Percentiles rank a stretch among this genome's conserved stretches.
Conservation (phyloP, 2,888 invertebrate species). For the Zeuzera pyrina region DNA sequence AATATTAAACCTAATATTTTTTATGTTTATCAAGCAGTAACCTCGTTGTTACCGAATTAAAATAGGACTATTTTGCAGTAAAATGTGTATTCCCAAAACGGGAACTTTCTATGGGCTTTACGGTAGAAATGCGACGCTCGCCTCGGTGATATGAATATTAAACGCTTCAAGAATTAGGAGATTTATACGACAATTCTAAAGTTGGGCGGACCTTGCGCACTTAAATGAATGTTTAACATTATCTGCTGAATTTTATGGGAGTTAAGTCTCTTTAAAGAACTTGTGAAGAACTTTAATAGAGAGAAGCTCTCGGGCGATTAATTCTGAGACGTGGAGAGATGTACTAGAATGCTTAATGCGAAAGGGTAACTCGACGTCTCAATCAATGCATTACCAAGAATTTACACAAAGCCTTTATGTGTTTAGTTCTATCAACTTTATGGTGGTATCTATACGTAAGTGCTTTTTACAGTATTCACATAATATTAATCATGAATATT, state of each 20-base stretch:
- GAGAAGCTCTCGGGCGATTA: conserved; percentile 66
- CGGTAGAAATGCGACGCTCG: conserved; percentile 15
- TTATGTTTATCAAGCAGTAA: too few relatives aligned
- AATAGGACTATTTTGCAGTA: too few relatives aligned
- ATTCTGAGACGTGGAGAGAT: conserved; percentile 60
- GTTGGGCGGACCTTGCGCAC: conserved; percentile 48
- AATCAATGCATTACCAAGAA: conserved; percentile 17
- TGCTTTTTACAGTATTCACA: too few relatives aligned
- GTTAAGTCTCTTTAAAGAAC: conserved; percentile 64
- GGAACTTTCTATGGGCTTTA: not conserved
- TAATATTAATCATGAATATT: too few relatives aligned
- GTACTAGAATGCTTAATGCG: conserved; percentile 63
- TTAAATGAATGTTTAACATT: conserved; percentile 73
- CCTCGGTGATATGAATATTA: conserved; percentile 69
- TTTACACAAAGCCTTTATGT: not conserved
- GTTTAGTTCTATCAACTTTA: not conserved
- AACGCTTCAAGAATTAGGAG: conserved; percentile 66
- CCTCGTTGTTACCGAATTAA: too few relatives aligned
- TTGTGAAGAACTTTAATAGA: conserved; percentile 69
- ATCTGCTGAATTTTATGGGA: conserved; percentile 64
- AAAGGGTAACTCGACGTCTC: conserved; percentile 41
- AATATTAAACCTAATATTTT: too few relatives aligned
- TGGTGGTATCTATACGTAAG: not conserved
- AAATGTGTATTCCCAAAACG: not conserved
- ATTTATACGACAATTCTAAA: conserved; percentile 66